Conservation (phyloP, 2,888 invertebrate genomes). For the Macrophya alboannulata region DNA sequence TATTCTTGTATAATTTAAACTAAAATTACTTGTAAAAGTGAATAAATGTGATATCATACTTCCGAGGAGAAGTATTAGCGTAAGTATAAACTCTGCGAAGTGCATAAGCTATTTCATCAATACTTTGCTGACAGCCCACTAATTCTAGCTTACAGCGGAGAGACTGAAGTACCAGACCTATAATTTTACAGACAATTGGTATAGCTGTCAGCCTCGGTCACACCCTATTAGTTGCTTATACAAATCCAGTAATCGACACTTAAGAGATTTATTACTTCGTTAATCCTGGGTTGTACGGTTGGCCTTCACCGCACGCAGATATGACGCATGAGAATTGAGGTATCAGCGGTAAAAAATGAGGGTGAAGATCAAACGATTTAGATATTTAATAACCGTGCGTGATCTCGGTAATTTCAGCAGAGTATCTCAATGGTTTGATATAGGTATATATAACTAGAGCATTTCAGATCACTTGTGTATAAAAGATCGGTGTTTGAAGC, state of each 20-base stretch:
- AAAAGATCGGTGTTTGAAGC: not conserved
- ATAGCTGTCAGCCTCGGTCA: not conserved
- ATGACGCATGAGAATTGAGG: not conserved
- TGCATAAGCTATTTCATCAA: not conserved
- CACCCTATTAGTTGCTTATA: not conserved
- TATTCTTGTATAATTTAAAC: too few relatives aligned
- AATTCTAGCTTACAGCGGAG: not conserved
- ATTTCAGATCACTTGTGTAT: slow-evolving; percentile 4
- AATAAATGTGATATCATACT: too few relatives aligned
- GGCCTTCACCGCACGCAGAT: not conserved
- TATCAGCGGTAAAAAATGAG: not conserved
- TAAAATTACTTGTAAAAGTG: too few relatives aligned
- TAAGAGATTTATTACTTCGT: not conserved
- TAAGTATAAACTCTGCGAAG: not conserved
- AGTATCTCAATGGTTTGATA: not conserved
- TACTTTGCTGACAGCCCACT: not conserved
- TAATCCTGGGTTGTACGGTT: not conserved
- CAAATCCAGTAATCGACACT: not conserved
- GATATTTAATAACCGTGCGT: slow-evolving; percentile 34
- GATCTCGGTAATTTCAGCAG: not conserved
- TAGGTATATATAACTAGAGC: not conserved
- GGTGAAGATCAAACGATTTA: slow-evolving; percentile 22
- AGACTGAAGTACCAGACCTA: not conserved
- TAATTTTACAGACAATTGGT: not conserved
- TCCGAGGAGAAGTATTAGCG: too few relatives aligned